These are phyloP conservation scores for Trematomus loennbergii DNA, from an alignment of 2,113 vertebrate species.

Conservation along the genomic window DNA sequence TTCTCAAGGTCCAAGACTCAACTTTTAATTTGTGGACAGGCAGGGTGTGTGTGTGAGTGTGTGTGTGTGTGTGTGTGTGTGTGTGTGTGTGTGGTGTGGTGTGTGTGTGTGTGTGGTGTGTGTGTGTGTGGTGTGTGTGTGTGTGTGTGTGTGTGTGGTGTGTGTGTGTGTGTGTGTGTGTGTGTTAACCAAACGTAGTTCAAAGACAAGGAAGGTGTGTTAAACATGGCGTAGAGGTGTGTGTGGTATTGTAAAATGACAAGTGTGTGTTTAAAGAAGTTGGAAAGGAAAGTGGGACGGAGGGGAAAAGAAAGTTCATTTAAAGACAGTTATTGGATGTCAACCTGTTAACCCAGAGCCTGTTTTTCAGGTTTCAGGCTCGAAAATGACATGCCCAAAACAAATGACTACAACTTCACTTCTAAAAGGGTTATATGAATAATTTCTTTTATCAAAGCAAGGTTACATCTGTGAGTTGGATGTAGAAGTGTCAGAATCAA, in stretches of 20 bases:
- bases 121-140: too few relatives aligned
- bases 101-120: too few relatives aligned
- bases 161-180: constrained; percentile 19
- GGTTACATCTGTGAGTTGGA: too few relatives aligned
- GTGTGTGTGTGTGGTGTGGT: too few relatives aligned
- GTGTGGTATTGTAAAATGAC: not conserved
- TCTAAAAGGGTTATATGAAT: too few relatives aligned
- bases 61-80: not conserved
- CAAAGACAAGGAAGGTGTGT: constrained; percentile 4
- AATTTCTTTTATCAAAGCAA: too few relatives aligned
- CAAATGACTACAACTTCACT: too few relatives aligned
- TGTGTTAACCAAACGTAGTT: constrained; percentile 1
- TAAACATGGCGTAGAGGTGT: constrained; percentile 35
- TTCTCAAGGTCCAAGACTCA: constrained; percentile 55
- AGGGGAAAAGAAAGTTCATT: not conserved
- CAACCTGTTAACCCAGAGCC: too few relatives aligned
- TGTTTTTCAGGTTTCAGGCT: too few relatives aligned
- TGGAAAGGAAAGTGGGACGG: not conserved
- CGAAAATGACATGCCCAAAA: too few relatives aligned
- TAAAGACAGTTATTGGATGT: not conserved
- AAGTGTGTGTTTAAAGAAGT: constrained; percentile 39
- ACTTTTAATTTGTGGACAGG: constrained; percentile 47
- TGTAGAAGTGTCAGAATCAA: too few relatives aligned
- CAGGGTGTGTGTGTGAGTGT: constrained; percentile 19
- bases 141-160: constrained; percentile 29